Percentiles rank a stretch among this genome's conserved stretches.
Conservation (phyloP, 1,140 invertebrate genomes). For the Nephotettix cincticeps region DNA sequence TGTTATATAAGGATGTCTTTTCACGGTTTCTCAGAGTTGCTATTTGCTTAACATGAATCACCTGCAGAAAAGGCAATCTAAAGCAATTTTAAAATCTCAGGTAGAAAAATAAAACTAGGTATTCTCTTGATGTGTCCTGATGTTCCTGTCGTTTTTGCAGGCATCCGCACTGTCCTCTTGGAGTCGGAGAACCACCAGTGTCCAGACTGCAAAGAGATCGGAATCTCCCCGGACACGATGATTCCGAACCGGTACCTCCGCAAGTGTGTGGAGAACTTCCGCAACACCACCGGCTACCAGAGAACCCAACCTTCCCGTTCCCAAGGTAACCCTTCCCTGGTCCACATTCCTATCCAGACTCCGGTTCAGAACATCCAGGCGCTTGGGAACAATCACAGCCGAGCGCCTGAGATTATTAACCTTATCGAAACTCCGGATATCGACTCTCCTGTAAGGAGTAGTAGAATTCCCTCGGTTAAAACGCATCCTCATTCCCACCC, state of each 20-base stretch:
- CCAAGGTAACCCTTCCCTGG: not conserved
- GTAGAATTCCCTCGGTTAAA: no score
- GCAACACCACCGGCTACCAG: conserved; percentile 84
- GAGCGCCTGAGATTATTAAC: conserved; percentile 13
- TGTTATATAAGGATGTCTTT: no score
- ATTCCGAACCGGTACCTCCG: conserved; percentile 91
- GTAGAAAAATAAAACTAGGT: no score
- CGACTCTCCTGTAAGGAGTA: conserved; percentile 9
- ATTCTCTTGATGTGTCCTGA: no score
- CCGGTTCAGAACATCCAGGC: not conserved
- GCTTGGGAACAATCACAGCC: not conserved
- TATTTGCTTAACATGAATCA: no score
- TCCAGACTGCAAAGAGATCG: conserved; percentile 89
- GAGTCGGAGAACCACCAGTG: conserved; percentile 95
- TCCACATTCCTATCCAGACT: not conserved
- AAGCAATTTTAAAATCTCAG: no score
- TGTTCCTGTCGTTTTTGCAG: conserved; percentile 50
- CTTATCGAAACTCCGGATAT: not conserved
- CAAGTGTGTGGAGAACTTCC: conserved; percentile 83
- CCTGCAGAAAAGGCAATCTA: no score
- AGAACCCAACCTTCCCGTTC: conserved; percentile 6
- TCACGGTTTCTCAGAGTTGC: no score
- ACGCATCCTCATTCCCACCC: no score
- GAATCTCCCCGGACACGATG: conserved; percentile 87
- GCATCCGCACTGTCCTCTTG: conserved; percentile 80